phyloP scores from a whole-genome alignment of 2,113 vertebrate species.

The Dasypus novemcinctus region DNA sequence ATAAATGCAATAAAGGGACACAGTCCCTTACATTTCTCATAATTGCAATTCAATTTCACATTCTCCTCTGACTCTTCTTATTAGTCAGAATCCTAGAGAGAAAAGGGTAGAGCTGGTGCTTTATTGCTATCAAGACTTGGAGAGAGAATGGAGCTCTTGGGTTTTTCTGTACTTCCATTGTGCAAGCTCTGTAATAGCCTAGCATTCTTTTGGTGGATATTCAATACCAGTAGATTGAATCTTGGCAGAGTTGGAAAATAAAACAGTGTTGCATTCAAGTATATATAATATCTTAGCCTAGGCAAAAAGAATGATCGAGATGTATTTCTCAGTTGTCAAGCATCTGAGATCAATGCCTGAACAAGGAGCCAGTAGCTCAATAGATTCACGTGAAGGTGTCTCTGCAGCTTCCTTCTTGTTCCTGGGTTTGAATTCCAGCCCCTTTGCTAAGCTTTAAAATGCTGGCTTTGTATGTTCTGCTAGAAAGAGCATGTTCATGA shows the following conservation, averaged over 20 bases:
- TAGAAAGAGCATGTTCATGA: neutral
- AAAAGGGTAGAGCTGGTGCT: conserved; percentile 60
- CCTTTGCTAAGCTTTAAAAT: neutral
- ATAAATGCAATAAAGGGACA: conserved; percentile 43
- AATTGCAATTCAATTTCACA: conserved; percentile 61
- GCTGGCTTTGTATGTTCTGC: neutral
- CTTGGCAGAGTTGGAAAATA: conserved; percentile 71
- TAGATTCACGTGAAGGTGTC: neutral
- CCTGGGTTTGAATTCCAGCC: neutral
- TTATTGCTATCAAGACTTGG: conserved; percentile 62
- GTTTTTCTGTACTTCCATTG: conserved; percentile 62
- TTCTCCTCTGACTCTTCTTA: conserved; percentile 33
- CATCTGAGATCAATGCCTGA: neutral
- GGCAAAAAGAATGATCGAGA: conserved; percentile 56
- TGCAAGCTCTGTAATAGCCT: neutral
- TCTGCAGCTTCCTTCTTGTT: neutral
- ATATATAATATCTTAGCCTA: conserved; percentile 16
- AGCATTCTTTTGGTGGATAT: conserved; percentile 62
- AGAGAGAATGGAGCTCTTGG: conserved; percentile 49
- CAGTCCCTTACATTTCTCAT: conserved; percentile 15
- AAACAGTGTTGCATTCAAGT: conserved; percentile 62
- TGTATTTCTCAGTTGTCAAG: conserved; percentile 53
- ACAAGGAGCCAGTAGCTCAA: neutral
- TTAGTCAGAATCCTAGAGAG: conserved; percentile 67
- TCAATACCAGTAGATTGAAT: conserved; percentile 63